Base-by-base conservation (phyloP, 1,140 invertebrate genomes). In the Drosophila bocqueti region DNA sequence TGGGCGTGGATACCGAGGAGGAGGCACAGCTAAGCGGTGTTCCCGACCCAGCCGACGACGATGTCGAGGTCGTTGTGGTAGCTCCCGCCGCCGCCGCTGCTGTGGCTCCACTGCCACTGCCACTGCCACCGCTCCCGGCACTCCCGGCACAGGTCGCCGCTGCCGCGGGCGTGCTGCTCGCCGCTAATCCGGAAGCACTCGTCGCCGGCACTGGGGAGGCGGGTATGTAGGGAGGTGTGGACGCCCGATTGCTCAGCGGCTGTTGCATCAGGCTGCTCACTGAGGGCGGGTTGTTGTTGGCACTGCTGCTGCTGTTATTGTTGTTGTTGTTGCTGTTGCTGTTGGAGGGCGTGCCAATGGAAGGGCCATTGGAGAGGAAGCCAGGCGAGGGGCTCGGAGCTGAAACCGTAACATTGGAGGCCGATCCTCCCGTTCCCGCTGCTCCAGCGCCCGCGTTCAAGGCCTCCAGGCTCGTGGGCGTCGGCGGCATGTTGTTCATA, bases 331-430 rank as follows among this genome's bases (percentile, higher is more conserved):
- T 73, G 34, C 60, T 76, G 21, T 77, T 78, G 9, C 60, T 76
- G 21, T 77, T 78, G 9, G 79, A 80, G 24, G 94, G 94, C 63
- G 94, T 94, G 47, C 93, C 91, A 47, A 93, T 90, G 16, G 67
- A 71, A 3, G 93, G 93, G 18, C 93, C 93, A 45, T 93, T 93
- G 18, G 93, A 92, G 40, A 84, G 57, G 26, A 92, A 90, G 52
- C 82, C 75, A 2, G 94, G 94, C 66, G 94, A 95, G 9, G 94
- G 90, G 65, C 94, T 94, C 31, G 94, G 92, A 6, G 93, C 93
- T 26, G 94, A 92, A 76, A 93, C 93, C 47, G 94, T 93, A 6
- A 54, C 73, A 59, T 58, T 76, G 26, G 74, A 76, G 73, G 73
- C 26, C 7, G 57, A 29, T 60, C 72, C 47, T 40, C 58, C 73